These are phyloP conservation scores for Arctia plantaginis DNA, from an alignment of 2,888 invertebrate species.

Conservation along the genomic window DNA sequence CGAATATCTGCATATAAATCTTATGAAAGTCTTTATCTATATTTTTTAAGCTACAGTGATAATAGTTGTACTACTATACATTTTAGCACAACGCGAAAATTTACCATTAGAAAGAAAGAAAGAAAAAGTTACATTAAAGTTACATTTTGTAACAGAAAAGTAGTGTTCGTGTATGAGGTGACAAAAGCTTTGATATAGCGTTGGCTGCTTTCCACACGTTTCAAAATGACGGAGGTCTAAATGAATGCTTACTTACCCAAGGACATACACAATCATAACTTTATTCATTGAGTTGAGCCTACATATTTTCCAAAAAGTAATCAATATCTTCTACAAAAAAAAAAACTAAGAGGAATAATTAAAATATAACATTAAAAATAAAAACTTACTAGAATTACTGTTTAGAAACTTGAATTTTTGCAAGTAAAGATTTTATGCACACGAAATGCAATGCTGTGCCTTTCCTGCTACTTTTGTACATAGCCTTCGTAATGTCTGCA, in stretches of 20 bases:
- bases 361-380: no score
- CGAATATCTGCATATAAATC: conserved; percentile 62
- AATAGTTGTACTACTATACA: conserved; percentile 7
- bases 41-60: conserved; percentile 40
- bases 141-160: neutral
- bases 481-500: neutral
- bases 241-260: neutral
- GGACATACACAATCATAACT: neutral
- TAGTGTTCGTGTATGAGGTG: neutral
- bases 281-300: neutral
- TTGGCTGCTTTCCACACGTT: neutral
- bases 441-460: neutral
- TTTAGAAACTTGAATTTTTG: no score
- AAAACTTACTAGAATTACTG: no score
- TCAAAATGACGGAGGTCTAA: neutral
- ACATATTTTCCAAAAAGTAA: neutral
- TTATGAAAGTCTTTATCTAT: conserved; percentile 30
- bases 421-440: no score
- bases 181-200: neutral
- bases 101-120: neutral
- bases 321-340: neutral
- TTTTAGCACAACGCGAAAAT: neutral
- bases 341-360: no score
- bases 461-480: neutral
- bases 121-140: neutral